Evolutionary conservation across 2,888 invertebrate genomes (phyloP).

Genomic region (Campopleginae sp.): DNA sequence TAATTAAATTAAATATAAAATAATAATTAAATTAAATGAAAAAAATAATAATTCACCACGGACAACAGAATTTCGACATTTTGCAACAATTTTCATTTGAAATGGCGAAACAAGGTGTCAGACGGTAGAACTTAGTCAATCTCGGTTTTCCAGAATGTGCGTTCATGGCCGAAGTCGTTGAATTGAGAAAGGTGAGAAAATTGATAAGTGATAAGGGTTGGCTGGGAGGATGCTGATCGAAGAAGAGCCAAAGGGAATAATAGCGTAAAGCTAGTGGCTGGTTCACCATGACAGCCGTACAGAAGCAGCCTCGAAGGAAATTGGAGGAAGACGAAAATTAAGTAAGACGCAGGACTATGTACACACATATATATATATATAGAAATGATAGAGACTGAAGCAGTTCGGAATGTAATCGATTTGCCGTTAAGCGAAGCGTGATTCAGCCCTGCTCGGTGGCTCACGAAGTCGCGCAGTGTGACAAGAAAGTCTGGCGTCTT

Average conservation of each 20-base stretch:
- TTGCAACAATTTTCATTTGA: neutral
- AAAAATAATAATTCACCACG: too few relatives aligned
- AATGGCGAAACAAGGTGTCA: neutral
- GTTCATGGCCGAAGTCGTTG: neutral
- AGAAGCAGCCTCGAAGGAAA: constrained; percentile 52
- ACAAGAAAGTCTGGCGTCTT: constrained; percentile 83
- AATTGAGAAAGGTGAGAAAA: constrained; percentile 49
- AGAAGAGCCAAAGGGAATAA: constrained; percentile 57
- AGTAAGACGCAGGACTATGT: constrained; percentile 54
- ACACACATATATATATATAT: neutral
- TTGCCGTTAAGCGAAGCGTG: constrained; percentile 83
- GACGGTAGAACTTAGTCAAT: neutral
- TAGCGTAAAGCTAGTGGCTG: constrained; percentile 55
- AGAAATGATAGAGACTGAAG: constrained; percentile 56
- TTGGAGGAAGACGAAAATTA: constrained; percentile 49
- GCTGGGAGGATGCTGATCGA: constrained; percentile 68
- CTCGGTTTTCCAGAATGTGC: neutral
- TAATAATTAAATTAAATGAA: neutral
- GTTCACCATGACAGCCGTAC: constrained; percentile 53
- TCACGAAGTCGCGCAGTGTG: constrained; percentile 77
- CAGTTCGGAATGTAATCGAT: constrained; percentile 82
- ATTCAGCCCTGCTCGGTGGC: constrained; percentile 74
- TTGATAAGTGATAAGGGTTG: constrained; percentile 68
- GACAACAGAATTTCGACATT: neutral
- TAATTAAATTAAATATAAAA: neutral